Conservation (phyloP, 2,797 vertebrate genomes). For the Mallotus villosus region DNA sequence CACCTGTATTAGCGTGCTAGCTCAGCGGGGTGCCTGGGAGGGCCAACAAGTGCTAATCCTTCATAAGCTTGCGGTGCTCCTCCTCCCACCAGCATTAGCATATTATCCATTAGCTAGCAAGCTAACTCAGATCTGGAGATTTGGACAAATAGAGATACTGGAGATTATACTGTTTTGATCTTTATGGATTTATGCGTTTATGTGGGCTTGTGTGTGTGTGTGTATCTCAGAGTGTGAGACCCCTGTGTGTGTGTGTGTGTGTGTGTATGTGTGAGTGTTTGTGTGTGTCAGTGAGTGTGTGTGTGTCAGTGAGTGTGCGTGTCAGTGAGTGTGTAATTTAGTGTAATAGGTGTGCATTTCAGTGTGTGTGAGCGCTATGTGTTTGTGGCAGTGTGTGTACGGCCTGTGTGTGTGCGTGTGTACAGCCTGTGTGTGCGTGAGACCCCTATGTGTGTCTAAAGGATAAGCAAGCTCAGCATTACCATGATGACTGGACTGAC, state of each 20-base stretch:
- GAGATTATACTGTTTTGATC: background rate
- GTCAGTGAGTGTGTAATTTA: background rate
- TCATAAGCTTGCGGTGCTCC: slow-evolving; percentile 82
- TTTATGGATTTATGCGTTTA: background rate
- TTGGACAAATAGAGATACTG: slow-evolving; percentile 51
- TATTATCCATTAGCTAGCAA: slow-evolving; percentile 87
- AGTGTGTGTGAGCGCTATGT: too few relatives aligned
- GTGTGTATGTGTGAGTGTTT: background rate
- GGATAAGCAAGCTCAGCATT: slow-evolving; percentile 90
- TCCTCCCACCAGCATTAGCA: slow-evolving; percentile 83
- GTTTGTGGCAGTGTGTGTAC: background rate
- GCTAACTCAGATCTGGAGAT: slow-evolving; percentile 78
- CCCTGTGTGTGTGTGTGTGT: background rate
- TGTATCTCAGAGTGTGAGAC: background rate
- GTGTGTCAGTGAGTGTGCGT: background rate
- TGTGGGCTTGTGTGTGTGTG: background rate
- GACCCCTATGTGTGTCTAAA: slow-evolving; percentile 85
- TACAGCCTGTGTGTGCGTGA: background rate
- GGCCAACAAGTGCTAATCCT: slow-evolving; percentile 90
- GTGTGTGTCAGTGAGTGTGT: background rate
- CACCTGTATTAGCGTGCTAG: slow-evolving; percentile 93
- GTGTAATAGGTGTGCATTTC: too few relatives aligned
- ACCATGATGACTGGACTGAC: slow-evolving; percentile 79
- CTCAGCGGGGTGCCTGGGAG: slow-evolving; percentile 79
- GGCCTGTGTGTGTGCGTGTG: slow-evolving; percentile 3